Evolutionary conservation across 2,888 invertebrate species (phyloP).

Genomic region (Chalcosyrphus nemorum): DNA sequence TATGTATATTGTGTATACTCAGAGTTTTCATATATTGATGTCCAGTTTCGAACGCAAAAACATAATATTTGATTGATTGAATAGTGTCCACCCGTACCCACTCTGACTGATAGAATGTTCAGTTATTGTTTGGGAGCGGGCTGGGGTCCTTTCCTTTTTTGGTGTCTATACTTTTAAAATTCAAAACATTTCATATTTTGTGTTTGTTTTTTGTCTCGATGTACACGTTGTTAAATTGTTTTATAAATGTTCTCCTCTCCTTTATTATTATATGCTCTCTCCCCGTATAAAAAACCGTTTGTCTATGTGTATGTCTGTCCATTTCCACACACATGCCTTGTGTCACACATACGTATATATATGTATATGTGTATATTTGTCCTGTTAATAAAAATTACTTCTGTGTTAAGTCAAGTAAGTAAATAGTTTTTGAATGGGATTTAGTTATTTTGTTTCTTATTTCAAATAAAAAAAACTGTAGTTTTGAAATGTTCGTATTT

Average conservation of each 20-base stretch:
- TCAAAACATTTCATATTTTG: constrained; percentile 25
- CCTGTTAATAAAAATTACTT: constrained; percentile 60
- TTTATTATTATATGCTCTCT: constrained; percentile 47
- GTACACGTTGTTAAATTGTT: constrained; percentile 42
- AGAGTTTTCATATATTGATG: constrained; percentile 48
- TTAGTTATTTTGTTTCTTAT: constrained; percentile 41
- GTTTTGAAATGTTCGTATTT: constrained; percentile 45
- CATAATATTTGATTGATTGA: too few species aligned
- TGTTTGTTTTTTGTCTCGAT: constrained; percentile 60
- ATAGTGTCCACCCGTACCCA: constrained; percentile 14
- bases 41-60: constrained; percentile 9
- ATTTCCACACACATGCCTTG: constrained; percentile 57
- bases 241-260: constrained; percentile 52
- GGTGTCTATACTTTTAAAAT: constrained; percentile 4
- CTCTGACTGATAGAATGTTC: constrained; percentile 44
- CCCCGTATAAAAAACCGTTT: constrained; percentile 47
- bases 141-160: neutral
- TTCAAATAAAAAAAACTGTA: constrained; percentile 28
- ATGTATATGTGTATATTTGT: constrained; percentile 52
- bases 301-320: constrained; percentile 64
- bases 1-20: constrained; percentile 23
- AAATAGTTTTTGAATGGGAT: constrained; percentile 53
- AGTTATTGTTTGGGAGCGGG: constrained; percentile 33
- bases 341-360: constrained; percentile 51
- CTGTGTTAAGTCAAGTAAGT: constrained; percentile 71